Evolutionary conservation across 2,113 vertebrate genomes (phyloP).

Genomic region (Actinemys pallida): DNA sequence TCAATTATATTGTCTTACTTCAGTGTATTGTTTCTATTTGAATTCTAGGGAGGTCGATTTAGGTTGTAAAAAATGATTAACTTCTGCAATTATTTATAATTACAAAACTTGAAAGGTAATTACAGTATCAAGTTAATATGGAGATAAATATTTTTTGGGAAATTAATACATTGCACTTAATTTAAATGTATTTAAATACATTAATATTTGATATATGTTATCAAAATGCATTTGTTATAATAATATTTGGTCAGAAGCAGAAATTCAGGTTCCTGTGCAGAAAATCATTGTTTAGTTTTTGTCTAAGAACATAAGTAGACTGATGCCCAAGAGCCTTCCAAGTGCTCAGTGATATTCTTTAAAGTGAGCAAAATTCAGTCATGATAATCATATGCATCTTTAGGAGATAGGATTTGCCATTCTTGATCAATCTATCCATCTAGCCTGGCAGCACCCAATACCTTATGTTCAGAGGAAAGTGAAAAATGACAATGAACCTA

Average conservation of each 20-base stretch:
- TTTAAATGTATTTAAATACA: not conserved
- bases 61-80: not conserved
- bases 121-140: not conserved
- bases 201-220: not conserved
- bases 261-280: not conserved
- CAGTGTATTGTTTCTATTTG: not conserved
- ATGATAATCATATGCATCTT: not conserved
- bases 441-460: not conserved
- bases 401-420: not conserved
- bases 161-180: not conserved
- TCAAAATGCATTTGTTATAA: not conserved
- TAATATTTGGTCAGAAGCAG: not conserved
- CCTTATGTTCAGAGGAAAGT: rapidly evolving
- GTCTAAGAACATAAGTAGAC: not conserved
- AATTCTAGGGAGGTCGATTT: not conserved
- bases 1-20: not conserved
- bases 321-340: rapidly evolving
- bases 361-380: not conserved
- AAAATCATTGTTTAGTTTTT: not conserved
- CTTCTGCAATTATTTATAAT: not conserved
- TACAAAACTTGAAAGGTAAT: not conserved
- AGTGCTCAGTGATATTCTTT: not conserved
- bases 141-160: not conserved
- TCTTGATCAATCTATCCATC: not conserved
- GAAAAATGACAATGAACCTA: not conserved